Evolutionary conservation across 2,113 vertebrate genomes (phyloP), one percentile per base, ranked within the genome.

Genomic region (Thunnus maccoyii): DNA sequence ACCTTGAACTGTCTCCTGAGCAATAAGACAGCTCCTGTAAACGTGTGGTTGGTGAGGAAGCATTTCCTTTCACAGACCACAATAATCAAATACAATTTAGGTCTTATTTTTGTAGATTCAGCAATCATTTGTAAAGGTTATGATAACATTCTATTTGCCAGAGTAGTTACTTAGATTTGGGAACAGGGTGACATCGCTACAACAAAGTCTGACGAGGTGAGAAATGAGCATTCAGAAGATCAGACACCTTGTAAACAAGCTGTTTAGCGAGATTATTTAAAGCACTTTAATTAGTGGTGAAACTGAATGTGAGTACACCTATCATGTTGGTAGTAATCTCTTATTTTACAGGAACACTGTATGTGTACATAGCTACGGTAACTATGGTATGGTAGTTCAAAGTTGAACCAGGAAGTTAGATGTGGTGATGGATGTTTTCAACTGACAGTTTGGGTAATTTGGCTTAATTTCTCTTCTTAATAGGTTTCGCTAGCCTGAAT

Each of bases 1-100:
- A 93, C 90, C 86, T 89, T 91, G 83, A 84, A 61, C 41, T 70
- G 76, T 79, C 83, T 86, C 81, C 67, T 30, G 55, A 72, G 65
- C 76, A 82, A 78, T 85, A 77, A 56, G 11, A 58, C 16, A 46
- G 54, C 54, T 72, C 20, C 10, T 25, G 30, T 63, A 62, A 76
- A 78, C 25, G 3, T 32, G 10, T 48, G 5, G 47, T 20, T 41
- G 36, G 61, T 14, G 11, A 63, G 12, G 10, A 63, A 47, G 36
- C 9, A 27, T 82, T 46, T 76, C 27, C 27, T 57, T 66, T 51
- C 12, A 61, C 30, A 70, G 54, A 56, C 22, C 18, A 18, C 22
- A 62, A 27, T n/a, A 12, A 44, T 30, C 18, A 22, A n/a, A 3
- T 12, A 68, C 30, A 55, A 36, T 14, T 65, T 51, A 3, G 14